Conservation (phyloP, 2,888 invertebrate species). For the Beris morrisii region DNA sequence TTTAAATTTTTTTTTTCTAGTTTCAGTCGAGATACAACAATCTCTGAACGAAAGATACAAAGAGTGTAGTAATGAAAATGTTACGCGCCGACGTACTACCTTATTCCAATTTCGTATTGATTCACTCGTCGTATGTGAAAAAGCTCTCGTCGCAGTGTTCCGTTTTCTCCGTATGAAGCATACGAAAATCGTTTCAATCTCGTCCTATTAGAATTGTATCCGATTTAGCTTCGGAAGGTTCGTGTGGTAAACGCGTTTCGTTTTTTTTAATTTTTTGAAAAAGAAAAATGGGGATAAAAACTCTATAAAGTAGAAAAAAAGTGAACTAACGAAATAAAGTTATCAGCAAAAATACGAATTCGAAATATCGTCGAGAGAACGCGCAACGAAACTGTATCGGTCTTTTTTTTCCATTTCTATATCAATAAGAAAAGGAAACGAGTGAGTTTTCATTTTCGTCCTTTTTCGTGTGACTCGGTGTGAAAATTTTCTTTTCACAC, state of each 20-base stretch:
- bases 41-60: background rate
- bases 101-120: conserved; percentile 27
- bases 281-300: conserved; percentile 32
- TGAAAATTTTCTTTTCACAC: too few relatives aligned
- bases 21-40: background rate
- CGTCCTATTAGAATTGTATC: conserved; percentile 52
- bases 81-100: conserved; percentile 28
- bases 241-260: conserved; percentile 48
- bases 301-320: conserved; percentile 8
- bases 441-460: too few relatives aligned
- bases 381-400: too few relatives aligned
- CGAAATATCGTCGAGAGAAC: too few relatives aligned
- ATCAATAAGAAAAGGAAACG: too few relatives aligned
- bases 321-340: conserved; percentile 3
- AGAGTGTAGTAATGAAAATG: conserved; percentile 4
- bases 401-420: too few relatives aligned
- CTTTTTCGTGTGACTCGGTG: too few relatives aligned
- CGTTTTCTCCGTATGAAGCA: conserved; percentile 21
- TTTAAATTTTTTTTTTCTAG: too few relatives aligned
- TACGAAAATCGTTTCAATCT: conserved; percentile 32
- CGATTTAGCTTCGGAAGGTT: conserved; percentile 56
- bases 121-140: conserved; percentile 36
- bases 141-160: conserved; percentile 38
- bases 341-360: too few relatives aligned
- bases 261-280: conserved; percentile 41